These are phyloP conservation scores for Ambastaia sidthimunki DNA, from an alignment of 2,797 vertebrate species.

Conservation along the genomic window DNA sequence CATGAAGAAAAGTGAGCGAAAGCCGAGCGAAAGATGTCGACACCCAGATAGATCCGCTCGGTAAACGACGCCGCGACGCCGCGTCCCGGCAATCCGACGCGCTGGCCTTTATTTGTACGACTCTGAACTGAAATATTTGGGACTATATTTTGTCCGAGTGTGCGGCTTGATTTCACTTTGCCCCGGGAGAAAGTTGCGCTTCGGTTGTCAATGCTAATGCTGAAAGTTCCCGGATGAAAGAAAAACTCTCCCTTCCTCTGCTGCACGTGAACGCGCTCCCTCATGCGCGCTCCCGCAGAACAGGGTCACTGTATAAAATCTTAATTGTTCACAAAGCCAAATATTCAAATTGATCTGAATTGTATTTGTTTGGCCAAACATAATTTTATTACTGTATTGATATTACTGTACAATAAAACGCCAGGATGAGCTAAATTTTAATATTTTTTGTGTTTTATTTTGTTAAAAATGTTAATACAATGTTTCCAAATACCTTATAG, in stretches of 20 bases:
- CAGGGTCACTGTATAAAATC: constrained; percentile 38
- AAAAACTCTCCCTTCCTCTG: constrained; percentile 62
- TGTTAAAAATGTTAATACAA: too few relatives aligned
- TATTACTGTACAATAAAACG: too few relatives aligned
- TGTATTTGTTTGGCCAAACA: too few relatives aligned
- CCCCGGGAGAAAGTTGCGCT: constrained; percentile 88
- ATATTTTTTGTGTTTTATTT: too few relatives aligned
- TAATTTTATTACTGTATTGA: too few relatives aligned
- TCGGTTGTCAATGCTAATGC: constrained; percentile 90
- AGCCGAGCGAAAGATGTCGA: constrained; percentile 65
- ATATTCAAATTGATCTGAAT: too few relatives aligned
- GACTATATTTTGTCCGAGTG: constrained; percentile 90
- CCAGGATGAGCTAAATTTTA: too few relatives aligned
- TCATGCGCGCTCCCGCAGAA: constrained; percentile 70
- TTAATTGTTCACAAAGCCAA: background rate
- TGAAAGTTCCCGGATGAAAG: constrained; percentile 86
- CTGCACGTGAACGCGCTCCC: constrained; percentile 55
- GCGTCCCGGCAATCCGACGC: constrained; percentile 36
- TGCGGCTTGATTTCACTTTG: constrained; percentile 94
- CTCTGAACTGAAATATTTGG: constrained; percentile 78
- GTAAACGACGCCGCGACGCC: constrained; percentile 50
- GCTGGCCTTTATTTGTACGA: constrained; percentile 61
- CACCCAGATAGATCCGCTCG: constrained; percentile 55
- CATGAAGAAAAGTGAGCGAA: constrained; percentile 78
- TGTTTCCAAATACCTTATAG: too few relatives aligned